phyloP scores from a whole-genome alignment of 2,113 vertebrate genomes.

The Tachysurus fulvidraco region DNA sequence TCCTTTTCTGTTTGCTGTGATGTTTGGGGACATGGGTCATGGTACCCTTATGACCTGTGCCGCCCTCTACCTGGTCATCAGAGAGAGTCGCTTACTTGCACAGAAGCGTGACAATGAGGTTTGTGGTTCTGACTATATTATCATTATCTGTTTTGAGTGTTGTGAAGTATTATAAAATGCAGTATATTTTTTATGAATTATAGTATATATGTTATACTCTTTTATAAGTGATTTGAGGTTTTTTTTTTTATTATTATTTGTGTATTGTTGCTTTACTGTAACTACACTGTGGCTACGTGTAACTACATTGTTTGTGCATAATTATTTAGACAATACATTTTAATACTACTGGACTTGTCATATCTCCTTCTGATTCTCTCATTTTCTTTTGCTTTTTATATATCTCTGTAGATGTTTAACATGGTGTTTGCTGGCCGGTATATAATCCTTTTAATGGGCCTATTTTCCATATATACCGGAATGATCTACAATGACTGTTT shows the following conservation, averaged over 20 bases:
- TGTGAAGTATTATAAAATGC: not conserved
- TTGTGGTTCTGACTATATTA: not conserved
- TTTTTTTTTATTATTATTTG: not conserved
- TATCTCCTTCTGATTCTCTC: not conserved
- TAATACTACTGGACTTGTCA: not conserved
- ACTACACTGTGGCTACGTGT: not conserved
- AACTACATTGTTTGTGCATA: not conserved
- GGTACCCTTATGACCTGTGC: conserved; percentile 89
- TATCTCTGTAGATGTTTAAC: conserved; percentile 85
- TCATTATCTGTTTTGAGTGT: not conserved
- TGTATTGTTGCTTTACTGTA: not conserved
- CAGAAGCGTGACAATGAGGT: conserved; percentile 98
- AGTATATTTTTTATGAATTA: not conserved
- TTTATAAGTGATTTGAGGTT: not conserved
- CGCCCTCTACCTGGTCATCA: conserved; percentile 90
- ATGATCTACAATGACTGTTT: conserved; percentile 99
- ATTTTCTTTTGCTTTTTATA: not conserved
- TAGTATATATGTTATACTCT: too few species aligned
- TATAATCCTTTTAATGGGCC: conserved; percentile 94
- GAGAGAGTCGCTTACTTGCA: conserved; percentile 88
- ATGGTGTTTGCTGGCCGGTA: conserved; percentile 94
- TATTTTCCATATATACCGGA: conserved; percentile 94
- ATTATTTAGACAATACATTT: not conserved
- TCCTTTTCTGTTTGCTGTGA: conserved; percentile 97
- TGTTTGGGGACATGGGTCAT: conserved; percentile 98